Conservation (phyloP, 2,113 vertebrate genomes). For the Paraplagusia blochii region DNA sequence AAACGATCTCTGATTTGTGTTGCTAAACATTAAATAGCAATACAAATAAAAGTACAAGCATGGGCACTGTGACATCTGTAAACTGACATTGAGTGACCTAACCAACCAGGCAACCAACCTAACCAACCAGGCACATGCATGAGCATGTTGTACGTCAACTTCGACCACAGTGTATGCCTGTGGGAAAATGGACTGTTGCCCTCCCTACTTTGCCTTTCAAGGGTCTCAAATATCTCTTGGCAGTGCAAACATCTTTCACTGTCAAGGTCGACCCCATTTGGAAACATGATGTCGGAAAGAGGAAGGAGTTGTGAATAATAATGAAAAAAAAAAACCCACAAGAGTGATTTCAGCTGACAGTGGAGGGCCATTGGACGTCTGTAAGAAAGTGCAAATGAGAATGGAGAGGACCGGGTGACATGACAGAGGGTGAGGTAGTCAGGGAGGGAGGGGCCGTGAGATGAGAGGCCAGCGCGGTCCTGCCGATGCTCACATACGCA, state of each 20-base stretch:
- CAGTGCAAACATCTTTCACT: slow-evolving; percentile 50
- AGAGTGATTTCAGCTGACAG: background rate
- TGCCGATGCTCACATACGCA: slow-evolving; percentile 74
- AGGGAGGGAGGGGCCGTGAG: slow-evolving; percentile 37
- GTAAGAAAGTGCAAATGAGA: slow-evolving; percentile 52
- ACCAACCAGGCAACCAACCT: too few relatives aligned
- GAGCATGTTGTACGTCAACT: slow-evolving; percentile 34
- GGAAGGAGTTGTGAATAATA: slow-evolving; percentile 41
- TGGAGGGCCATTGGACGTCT: slow-evolving; percentile 26
- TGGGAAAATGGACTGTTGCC: slow-evolving; percentile 52
- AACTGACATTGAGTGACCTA: too few relatives aligned
- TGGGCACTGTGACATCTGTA: slow-evolving; percentile 7
- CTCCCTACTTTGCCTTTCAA: slow-evolving; percentile 46
- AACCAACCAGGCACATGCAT: slow-evolving; percentile 14
- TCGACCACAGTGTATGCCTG: slow-evolving; percentile 33
- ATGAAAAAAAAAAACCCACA: slow-evolving; percentile 26
- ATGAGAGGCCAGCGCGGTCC: slow-evolving; percentile 52
- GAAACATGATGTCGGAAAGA: slow-evolving; percentile 38
- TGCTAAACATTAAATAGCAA: slow-evolving; percentile 18
- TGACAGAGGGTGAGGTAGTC: slow-evolving; percentile 19
- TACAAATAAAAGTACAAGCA: slow-evolving; percentile 33
- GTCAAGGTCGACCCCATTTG: slow-evolving; percentile 51
- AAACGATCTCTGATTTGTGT: slow-evolving; percentile 55
- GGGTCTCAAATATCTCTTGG: slow-evolving; percentile 56
- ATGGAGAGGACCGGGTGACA: slow-evolving; percentile 5